Evolutionary conservation across 2,888 invertebrate species (phyloP).

Genomic region (Patella depressa): DNA sequence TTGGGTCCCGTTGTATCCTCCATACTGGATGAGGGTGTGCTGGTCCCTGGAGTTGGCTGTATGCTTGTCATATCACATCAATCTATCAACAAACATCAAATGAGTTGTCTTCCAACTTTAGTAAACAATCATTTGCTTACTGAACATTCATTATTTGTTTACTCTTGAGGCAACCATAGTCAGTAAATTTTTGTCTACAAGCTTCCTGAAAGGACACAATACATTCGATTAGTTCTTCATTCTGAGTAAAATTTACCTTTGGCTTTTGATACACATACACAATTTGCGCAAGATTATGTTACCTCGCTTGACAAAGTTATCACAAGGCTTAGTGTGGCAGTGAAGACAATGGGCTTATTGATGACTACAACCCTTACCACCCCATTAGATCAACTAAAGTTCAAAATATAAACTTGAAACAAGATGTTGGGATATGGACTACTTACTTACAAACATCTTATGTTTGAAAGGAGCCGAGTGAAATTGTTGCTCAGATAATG

Average conservation of each 20-base stretch:
- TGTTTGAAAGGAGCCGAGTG: too few species aligned
- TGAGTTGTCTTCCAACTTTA: not conserved
- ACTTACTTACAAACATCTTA: not conserved
- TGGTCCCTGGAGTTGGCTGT: not conserved
- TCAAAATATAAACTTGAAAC: too few species aligned
- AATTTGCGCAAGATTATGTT: not conserved
- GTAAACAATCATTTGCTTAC: not conserved
- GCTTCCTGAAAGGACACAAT: not conserved
- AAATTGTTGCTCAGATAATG: too few species aligned
- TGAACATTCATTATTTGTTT: not conserved
- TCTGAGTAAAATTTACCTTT: not conserved
- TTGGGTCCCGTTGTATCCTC: slow-evolving; percentile 15
- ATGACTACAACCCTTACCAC: not conserved
- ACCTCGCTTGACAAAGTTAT: not conserved
- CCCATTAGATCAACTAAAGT: not conserved
- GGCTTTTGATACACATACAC: slow-evolving; percentile 1
- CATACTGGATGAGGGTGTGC: not conserved
- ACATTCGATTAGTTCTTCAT: not conserved
- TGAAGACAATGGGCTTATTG: not conserved
- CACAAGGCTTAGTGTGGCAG: not conserved
- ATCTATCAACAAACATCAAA: slow-evolving; percentile 2
- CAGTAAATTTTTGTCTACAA: not conserved
- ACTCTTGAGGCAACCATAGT: not conserved
- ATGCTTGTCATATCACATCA: not conserved
- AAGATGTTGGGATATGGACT: too few species aligned